Evolutionary conservation across 1,140 invertebrate genomes (phyloP).

Genomic region (Nixonia krombeini): DNA sequence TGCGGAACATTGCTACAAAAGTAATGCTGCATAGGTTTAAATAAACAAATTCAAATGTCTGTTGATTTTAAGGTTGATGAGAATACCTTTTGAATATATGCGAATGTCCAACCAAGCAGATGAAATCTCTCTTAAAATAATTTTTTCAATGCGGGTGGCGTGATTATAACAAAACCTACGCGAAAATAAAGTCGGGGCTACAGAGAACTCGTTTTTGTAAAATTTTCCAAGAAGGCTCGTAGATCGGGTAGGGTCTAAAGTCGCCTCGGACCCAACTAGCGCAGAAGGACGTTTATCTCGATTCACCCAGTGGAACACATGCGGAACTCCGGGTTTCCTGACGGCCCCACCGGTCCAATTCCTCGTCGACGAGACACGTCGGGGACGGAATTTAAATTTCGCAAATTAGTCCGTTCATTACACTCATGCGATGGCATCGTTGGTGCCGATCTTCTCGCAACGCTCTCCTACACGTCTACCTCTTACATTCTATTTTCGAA

Average conservation of each 20-base stretch:
- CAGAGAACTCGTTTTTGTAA: conserved; percentile 43
- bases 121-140: conserved; percentile 30
- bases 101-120: conserved; percentile 3
- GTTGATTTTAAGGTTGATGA: no score
- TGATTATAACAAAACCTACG: conserved; percentile 42
- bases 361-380: conserved; percentile 54
- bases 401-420: conserved; percentile 72
- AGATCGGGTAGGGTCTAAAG: conserved; percentile 34
- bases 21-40: no score
- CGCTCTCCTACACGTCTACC: conserved; percentile 11
- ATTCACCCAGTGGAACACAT: conserved; percentile 29
- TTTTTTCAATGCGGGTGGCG: conserved; percentile 45
- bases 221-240: conserved; percentile 60
- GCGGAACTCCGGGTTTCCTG: conserved; percentile 17
- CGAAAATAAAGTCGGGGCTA: conserved; percentile 38
- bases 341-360: conserved; percentile 11
- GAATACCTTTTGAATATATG: not conserved
- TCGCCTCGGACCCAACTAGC: conserved; percentile 31
- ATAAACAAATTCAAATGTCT: no score
- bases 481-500: not conserved
- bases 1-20: no score
- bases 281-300: conserved; percentile 41
- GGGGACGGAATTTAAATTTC: conserved; percentile 71
- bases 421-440: conserved; percentile 62
- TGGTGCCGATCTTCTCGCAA: conserved; percentile 58